phyloP scores from a whole-genome alignment of 2,888 invertebrate genomes.

The Dryadula phaetusa region DNA sequence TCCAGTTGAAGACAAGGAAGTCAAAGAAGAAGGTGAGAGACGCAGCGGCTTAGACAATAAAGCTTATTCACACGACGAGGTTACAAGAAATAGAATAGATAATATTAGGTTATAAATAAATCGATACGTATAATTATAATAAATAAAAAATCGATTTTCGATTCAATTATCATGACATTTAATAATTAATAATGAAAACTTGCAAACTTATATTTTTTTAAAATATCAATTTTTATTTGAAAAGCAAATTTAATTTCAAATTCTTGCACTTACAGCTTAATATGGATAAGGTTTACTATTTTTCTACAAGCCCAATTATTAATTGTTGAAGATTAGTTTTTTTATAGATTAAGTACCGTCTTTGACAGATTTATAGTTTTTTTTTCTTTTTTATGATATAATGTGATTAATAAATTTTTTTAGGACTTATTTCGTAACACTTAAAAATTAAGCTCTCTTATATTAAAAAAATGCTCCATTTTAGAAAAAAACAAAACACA shows the following conservation, averaged over 20 bases:
- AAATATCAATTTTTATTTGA: too few species aligned
- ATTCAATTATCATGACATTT: too few species aligned
- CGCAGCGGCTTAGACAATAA: conserved; percentile 38
- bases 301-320: too few species aligned
- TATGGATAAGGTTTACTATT: too few species aligned
- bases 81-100: conserved; percentile 36
- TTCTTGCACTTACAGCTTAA: too few species aligned
- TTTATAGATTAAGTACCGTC: too few species aligned
- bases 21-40: conserved; percentile 19
- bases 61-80: conserved; percentile 38
- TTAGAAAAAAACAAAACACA: neutral
- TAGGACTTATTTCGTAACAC: neutral
- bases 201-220: too few species aligned
- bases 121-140: neutral
- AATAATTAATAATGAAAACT: too few species aligned
- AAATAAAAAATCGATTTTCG: too few species aligned
- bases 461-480: conserved; percentile 2
- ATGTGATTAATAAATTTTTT: conserved; percentile 5
- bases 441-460: conserved; percentile 10
- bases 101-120: conserved; percentile 43
- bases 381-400: neutral
- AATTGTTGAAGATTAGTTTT: too few species aligned
- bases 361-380: too few species aligned
- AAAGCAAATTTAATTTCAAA: too few species aligned
- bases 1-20: conserved; percentile 46